These are phyloP conservation scores for Zoroaster sp. DNA, from an alignment of 53 echinoderm and acorn worm species.

Conservation along the genomic window DNA sequence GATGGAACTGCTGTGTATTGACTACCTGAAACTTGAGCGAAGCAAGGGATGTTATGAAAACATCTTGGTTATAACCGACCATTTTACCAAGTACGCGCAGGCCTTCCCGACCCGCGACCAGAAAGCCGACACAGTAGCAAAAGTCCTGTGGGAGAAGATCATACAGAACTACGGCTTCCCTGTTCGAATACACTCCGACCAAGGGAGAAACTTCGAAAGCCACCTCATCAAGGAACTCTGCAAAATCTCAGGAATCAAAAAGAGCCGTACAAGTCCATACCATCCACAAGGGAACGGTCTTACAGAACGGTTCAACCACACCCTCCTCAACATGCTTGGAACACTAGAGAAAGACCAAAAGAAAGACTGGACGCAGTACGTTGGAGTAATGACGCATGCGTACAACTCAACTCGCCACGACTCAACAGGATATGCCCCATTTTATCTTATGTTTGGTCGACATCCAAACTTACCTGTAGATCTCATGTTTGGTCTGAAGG, in stretches of 20 bases:
- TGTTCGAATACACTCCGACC: slow-evolving; percentile 36
- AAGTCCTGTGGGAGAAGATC: slow-evolving; percentile 19
- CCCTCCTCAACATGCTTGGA: slow-evolving; percentile 51
- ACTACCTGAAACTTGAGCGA: too few relatives aligned
- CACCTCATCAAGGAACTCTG: slow-evolving; percentile 16
- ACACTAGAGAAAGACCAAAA: slow-evolving; percentile 39
- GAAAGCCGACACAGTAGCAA: slow-evolving; percentile 40
- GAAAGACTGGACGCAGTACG: slow-evolving; percentile 31
- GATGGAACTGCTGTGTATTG: too few relatives aligned
- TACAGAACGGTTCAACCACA: slow-evolving; percentile 49
- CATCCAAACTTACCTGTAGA: slow-evolving; percentile 47
- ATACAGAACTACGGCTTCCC: slow-evolving; percentile 43
- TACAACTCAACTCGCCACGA: slow-evolving; percentile 27
- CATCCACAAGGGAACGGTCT: slow-evolving; percentile 46
- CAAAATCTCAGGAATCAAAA: slow-evolving; percentile 10
- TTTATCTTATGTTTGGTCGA: slow-evolving; percentile 29
- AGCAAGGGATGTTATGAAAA: slow-evolving; percentile 15
- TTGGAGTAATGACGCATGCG: slow-evolving; percentile 42
- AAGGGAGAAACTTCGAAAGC: slow-evolving; percentile 36
- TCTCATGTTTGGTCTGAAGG: slow-evolving; percentile 11
- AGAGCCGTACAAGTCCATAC: slow-evolving; percentile 42
- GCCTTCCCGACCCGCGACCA: slow-evolving; percentile 45
- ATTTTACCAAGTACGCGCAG: slow-evolving; percentile 28
- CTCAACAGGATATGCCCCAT: slow-evolving; percentile 28
- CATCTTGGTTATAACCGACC: slow-evolving; percentile 46